These are phyloP conservation scores for Beaufortia kweichowensis DNA, from an alignment of 2,113 vertebrate genomes.

Conservation along the genomic window DNA sequence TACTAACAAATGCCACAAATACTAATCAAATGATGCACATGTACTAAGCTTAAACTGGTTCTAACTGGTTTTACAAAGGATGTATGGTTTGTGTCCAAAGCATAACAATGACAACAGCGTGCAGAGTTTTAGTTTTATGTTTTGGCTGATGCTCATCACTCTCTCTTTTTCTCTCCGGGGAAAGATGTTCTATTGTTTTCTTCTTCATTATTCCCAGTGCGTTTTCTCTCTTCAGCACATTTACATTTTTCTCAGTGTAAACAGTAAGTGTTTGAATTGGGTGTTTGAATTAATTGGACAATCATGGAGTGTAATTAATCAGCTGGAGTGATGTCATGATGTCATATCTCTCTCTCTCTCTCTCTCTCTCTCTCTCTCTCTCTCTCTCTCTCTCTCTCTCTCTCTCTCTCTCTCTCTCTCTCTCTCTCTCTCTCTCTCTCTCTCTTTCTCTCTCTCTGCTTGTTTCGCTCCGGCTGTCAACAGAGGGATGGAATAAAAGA, in stretches of 20 bases:
- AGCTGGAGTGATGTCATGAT: slow-evolving; percentile 28
- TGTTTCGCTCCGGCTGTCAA: slow-evolving; percentile 27
- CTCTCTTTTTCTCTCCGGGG: neutral
- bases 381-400: neutral
- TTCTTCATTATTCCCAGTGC: slow-evolving; percentile 11
- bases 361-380: slow-evolving; percentile 2
- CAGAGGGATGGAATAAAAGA: slow-evolving; percentile 9
- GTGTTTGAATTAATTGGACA: slow-evolving; percentile 38
- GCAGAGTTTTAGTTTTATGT: neutral
- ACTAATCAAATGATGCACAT: too few species aligned
- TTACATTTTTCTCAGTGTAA: slow-evolving; percentile 37
- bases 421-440: neutral
- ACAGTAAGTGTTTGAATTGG: slow-evolving; percentile 34
- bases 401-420: neutral
- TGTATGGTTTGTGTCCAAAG: neutral
- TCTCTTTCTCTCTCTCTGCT: neutral
- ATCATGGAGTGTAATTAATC: slow-evolving; percentile 52
- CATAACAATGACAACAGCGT: neutral
- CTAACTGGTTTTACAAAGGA: neutral
- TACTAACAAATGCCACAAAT: neutral
- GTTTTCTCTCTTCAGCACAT: slow-evolving; percentile 4
- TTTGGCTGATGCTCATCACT: neutral
- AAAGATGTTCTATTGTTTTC: slow-evolving; percentile 39
- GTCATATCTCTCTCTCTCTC: too few species aligned
- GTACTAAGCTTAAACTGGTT: neutral